phyloP scores from a whole-genome alignment of 2,113 vertebrate species.

The Puntigrus tetrazona region DNA sequence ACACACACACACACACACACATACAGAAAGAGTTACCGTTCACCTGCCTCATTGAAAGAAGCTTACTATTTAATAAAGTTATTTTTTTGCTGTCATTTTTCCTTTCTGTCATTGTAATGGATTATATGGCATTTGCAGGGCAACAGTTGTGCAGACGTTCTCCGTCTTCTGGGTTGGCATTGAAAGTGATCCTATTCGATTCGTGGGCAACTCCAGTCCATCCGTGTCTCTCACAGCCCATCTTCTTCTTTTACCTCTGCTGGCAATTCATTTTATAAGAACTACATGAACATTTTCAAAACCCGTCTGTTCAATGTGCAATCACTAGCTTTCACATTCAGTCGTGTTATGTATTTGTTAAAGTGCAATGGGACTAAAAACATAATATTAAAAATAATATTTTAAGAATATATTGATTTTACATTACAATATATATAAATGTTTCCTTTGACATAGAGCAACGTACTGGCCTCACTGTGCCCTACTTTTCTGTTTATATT shows the following conservation, averaged over 20 bases:
- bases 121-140: constrained; percentile 53
- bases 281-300: not conserved
- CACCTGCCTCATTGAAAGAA: not conserved
- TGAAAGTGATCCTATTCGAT: constrained; percentile 37
- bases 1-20: too few relatives aligned
- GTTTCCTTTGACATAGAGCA: not conserved
- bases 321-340: not conserved
- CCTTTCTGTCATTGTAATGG: not conserved
- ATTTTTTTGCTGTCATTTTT: not conserved
- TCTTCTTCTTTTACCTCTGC: constrained; percentile 2
- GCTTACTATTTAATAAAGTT: not conserved
- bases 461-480: not conserved
- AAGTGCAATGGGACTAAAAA: not conserved
- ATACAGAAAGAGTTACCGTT: not conserved
- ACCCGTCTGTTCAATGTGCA: not conserved
- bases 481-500: not conserved
- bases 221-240: not conserved
- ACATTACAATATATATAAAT: not conserved
- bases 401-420: not conserved
- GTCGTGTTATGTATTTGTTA: not conserved
- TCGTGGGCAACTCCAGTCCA: not conserved
- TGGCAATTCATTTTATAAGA: not conserved
- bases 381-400: not conserved
- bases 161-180: constrained; percentile 52
- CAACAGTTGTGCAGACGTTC: constrained; percentile 54